Evolutionary conservation across 1,140 invertebrate genomes (phyloP), one percentile per base, ranked within the genome.

Genomic region (Ptiloglossa arizonensis): DNA sequence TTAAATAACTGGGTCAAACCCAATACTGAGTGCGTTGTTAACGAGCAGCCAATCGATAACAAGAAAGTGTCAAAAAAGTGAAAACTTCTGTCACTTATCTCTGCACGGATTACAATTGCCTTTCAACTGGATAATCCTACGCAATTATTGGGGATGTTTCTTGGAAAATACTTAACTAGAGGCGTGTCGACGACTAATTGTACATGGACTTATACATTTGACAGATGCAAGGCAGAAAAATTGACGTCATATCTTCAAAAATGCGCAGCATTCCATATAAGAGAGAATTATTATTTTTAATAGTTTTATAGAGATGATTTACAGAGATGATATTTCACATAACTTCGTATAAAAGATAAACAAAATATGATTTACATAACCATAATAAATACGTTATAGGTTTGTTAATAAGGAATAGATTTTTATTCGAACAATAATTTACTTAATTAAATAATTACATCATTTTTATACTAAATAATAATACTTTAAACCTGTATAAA

Each of bases 11-110:
- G 48, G 72, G 66, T 83, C 64, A 82, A 72, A 35, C 50, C 48
- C 57, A 48, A 64, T 38, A 52, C 59, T 44, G 56, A 73, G 46
- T 69, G 35, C 52, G 66, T 56, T 24, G 29, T 71, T 81, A 83
- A 82, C 50, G 74, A 83, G 67, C 22, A 44, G 62, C 56, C 56
- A 63, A 78, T 69, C 68, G 68, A 82, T 73, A 79, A 68, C 70
- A 66, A 68, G 35, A 48, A 62, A 79, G 77, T 17, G 68, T 70
- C 56, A 54, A 82, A 82, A 71, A 44, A 56, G 57, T 57, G 70
- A 38, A 72, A 72, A 66, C n/a, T 35, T 72, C 66, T 68, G 69
- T 77, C 74, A 70, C 74, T 70, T 75, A 59, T 19, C 52, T 29
- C n/a, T 48, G 29, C 22, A 13, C 22, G 46, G 62, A 2, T 62